Evolutionary conservation across 2,888 invertebrate genomes (phyloP).

Genomic region (Drosophila merina): DNA sequence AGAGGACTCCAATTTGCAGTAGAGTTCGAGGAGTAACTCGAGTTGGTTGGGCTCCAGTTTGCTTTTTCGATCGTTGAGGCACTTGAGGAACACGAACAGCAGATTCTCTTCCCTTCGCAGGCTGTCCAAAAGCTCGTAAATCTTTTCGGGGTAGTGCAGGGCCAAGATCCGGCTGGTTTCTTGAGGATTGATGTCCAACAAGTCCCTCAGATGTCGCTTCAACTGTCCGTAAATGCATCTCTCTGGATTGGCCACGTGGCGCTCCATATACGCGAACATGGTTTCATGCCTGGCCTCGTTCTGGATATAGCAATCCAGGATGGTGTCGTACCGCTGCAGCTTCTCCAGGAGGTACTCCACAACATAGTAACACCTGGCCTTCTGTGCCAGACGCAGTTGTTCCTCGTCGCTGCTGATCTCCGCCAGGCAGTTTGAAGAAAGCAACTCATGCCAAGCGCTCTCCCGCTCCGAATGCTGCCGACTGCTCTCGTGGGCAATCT

Average conservation of each 20-base stretch:
- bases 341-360: conserved; percentile 89
- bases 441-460: conserved; percentile 89
- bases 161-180: conserved; percentile 87
- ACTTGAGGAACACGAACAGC: conserved; percentile 86
- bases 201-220: conserved; percentile 84
- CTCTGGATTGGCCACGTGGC: conserved; percentile 83
- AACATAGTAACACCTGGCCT: conserved; percentile 89
- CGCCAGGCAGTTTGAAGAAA: conserved; percentile 86
- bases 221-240: conserved; percentile 85
- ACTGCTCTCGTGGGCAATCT: conserved; percentile 81
- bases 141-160: conserved; percentile 85
- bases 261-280: conserved; percentile 86
- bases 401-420: conserved; percentile 86
- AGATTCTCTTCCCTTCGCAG: conserved; percentile 58
- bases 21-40: conserved; percentile 87
- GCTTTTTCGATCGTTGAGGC: conserved; percentile 84
- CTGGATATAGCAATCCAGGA: conserved; percentile 88
- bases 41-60: conserved; percentile 84
- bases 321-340: conserved; percentile 86
- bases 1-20: conserved; percentile 86
- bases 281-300: conserved; percentile 87
- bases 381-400: conserved; percentile 87
- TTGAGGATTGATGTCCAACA: conserved; percentile 87
- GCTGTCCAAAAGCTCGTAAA: conserved; percentile 84
- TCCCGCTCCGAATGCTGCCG: conserved; percentile 88